Evolutionary conservation across 1,140 invertebrate species (phyloP), one percentile per base, ranked within the genome.

Genomic region (Zaprionus taronus): DNA sequence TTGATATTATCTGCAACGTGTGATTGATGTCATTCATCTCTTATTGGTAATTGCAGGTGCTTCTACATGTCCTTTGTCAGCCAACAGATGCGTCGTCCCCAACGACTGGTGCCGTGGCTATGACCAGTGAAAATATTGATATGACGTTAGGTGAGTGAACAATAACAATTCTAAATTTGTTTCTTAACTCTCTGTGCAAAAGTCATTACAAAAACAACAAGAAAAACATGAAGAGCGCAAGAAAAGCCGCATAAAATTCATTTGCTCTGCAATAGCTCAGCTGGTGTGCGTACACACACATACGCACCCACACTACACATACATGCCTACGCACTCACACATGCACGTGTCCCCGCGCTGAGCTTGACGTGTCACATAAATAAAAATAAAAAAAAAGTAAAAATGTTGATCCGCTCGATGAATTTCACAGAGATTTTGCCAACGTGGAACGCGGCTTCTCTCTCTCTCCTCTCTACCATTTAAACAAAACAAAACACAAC

Each of bases 101-200:
- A 68, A 96, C 96, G 62, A 94, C 70, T 91, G 97, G 96, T 69
- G 97, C 97, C 61, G 94, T 97, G 53, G 94, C 96, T 87, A 94
- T 98, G 81, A 96, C 95, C 67, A 94, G 95, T 93, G 94, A 95
- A 83, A 97, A 97, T 93, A 95, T 98, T 93, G 96, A 97, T 93
- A 95, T 95, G 94, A 96, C 96, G 73, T 94, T 98, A 94, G 96
- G 97, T 98, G 94, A 95, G 94, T n/a, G n/a, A 60, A 67, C 4
- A 66, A 61, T 11, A 51, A 47, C 47, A 53, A 41, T 20, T 14
- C 2, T 3, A 14, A 49, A 62, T 49, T 49, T 41, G 55, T 47
- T 44, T 47, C 7, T 17, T 1, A 47, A 47, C n/a, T 6, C 7
- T 9, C n/a, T 9, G 14, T n/a, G 15, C 38, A 41, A 41, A 15